Evolutionary conservation across 2,113 vertebrate species (phyloP).

Genomic region (Zonotrichia leucophrys): DNA sequence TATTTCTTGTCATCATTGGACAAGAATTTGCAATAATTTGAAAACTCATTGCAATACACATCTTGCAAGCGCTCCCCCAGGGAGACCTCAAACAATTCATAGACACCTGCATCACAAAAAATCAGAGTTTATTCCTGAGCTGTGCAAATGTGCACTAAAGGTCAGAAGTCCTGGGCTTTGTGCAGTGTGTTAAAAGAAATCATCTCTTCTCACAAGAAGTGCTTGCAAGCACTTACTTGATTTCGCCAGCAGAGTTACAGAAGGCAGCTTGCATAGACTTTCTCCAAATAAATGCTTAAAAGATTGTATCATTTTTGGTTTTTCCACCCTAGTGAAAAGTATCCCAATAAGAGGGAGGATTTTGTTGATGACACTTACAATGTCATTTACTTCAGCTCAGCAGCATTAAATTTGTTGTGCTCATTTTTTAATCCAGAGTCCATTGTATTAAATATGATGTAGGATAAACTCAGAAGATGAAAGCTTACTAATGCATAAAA

Average conservation of each 20-base stretch:
- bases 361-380: background rate
- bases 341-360: background rate
- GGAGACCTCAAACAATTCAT: background rate
- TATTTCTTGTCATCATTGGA: background rate
- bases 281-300: background rate
- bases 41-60: background rate
- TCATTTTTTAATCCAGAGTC: background rate
- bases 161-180: background rate
- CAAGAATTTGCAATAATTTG: background rate
- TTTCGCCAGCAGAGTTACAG: background rate
- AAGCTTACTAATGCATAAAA: background rate
- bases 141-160: background rate
- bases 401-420: background rate
- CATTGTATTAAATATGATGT: background rate
- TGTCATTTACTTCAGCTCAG: background rate
- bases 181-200: background rate
- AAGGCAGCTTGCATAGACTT: background rate
- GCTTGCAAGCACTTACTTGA: background rate
- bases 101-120: background rate
- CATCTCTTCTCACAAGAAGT: background rate
- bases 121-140: background rate
- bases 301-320: background rate
- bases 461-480: background rate
- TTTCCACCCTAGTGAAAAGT: background rate
- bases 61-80: background rate